Percentiles rank a stretch among this genome's conserved stretches.
Conservation (phyloP, 2,888 invertebrate genomes). For the Hypomecis atomaria region DNA sequence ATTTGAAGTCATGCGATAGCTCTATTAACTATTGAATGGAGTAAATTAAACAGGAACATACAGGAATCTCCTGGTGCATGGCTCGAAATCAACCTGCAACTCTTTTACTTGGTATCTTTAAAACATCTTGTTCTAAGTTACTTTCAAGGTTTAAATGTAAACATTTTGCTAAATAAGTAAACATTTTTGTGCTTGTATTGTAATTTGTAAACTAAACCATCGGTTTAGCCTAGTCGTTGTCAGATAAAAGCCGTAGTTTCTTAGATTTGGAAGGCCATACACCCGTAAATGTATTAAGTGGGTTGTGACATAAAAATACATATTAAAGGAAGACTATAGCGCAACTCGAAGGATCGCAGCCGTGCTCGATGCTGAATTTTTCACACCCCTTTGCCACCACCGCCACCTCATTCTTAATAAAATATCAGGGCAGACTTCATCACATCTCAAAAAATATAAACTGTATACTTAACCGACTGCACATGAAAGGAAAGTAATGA, state of each 20-base stretch:
- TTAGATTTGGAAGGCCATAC: slow-evolving; percentile 43
- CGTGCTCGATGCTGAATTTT: slow-evolving; percentile 69
- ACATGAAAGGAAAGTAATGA: too few species aligned
- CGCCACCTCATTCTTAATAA: slow-evolving; percentile 67
- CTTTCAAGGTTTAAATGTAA: too few species aligned
- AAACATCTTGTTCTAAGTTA: too few species aligned
- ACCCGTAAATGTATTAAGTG: slow-evolving; percentile 53
- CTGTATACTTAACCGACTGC: slow-evolving; percentile 20
- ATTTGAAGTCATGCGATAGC: too few species aligned
- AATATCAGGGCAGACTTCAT: slow-evolving; percentile 74
- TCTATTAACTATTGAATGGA: too few species aligned
- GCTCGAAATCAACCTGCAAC: too few species aligned
- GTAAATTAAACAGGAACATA: too few species aligned
- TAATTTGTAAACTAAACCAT: too few species aligned
- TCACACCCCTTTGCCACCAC: slow-evolving; percentile 60
- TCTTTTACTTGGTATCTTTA: too few species aligned
- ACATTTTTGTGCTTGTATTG: too few species aligned
- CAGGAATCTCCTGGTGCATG: too few species aligned
- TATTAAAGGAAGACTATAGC: slow-evolving; percentile 62
- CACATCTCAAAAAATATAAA: slow-evolving; percentile 65
- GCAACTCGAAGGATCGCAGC: slow-evolving; percentile 55
- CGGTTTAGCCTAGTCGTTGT: neutral
- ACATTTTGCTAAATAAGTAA: too few species aligned
- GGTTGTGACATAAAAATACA: slow-evolving; percentile 59
- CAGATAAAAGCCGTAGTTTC: slow-evolving; percentile 8